Evolutionary conservation across 2,888 invertebrate genomes (phyloP).

Genomic region (Melanotus villosus): DNA sequence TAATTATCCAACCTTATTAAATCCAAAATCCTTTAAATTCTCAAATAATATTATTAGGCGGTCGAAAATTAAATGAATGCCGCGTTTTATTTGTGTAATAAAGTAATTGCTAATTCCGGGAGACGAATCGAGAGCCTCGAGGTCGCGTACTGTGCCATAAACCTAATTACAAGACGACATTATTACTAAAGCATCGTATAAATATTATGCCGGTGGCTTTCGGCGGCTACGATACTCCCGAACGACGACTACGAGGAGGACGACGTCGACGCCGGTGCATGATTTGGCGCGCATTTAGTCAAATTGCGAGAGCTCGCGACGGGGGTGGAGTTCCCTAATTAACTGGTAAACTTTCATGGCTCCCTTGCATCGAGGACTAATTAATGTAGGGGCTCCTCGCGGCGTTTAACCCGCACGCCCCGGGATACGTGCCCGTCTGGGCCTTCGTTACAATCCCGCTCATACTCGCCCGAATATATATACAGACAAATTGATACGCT

Average conservation of each 20-base stretch:
- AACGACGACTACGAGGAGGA: slow-evolving; percentile 22
- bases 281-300: slow-evolving; percentile 59
- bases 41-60: slow-evolving; percentile 58
- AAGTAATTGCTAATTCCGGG: slow-evolving; percentile 51
- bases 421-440: slow-evolving; percentile 49
- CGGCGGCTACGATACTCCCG: slow-evolving; percentile 30
- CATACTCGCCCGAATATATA: slow-evolving; percentile 39
- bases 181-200: slow-evolving; percentile 44
- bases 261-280: slow-evolving; percentile 46
- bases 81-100: slow-evolving; percentile 51
- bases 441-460: slow-evolving; percentile 45
- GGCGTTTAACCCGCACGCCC: slow-evolving; percentile 54
- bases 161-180: slow-evolving; percentile 51
- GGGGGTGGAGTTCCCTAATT: slow-evolving; percentile 67
- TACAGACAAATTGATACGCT: slow-evolving; percentile 46
- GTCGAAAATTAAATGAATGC: slow-evolving; percentile 53
- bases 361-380: slow-evolving; percentile 68
- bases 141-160: slow-evolving; percentile 50
- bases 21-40: slow-evolving; percentile 59
- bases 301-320: slow-evolving; percentile 62
- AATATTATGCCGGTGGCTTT: slow-evolving; percentile 47
- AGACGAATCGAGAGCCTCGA: slow-evolving; percentile 46
- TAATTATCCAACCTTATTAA: slow-evolving; percentile 64
- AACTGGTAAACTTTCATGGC: slow-evolving; percentile 70
- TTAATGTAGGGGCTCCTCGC: slow-evolving; percentile 63